Conservation (phyloP, 35 echinoderm and acorn worm species). For the Hemicentrotus pulcherrimus region DNA sequence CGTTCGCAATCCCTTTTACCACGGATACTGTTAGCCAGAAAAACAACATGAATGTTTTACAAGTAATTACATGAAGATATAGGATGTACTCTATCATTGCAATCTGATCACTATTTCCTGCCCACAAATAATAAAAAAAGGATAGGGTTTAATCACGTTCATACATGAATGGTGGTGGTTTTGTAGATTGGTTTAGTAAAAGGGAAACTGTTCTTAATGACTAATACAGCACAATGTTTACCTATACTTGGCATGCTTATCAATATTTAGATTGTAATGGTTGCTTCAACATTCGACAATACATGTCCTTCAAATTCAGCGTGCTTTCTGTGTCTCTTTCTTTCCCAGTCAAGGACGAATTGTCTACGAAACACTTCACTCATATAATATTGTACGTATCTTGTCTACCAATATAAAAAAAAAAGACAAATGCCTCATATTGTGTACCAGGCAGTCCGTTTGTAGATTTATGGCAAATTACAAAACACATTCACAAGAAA, state of each 20-base stretch:
- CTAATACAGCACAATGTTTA: background rate
- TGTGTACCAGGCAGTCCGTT: no score
- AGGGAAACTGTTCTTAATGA: background rate
- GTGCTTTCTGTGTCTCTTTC: background rate
- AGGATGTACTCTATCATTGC: background rate
- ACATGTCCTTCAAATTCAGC: background rate
- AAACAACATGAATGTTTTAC: background rate
- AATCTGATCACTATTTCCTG: background rate
- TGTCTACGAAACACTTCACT: no score
- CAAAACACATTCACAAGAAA: no score
- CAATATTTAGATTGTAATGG: conserved; percentile 19
- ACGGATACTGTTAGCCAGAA: background rate
- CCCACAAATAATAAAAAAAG: background rate
- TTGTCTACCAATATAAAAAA: no score
- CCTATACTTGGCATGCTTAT: background rate
- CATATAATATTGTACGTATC: no score
- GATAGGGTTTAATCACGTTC: background rate
- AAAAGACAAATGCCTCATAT: no score
- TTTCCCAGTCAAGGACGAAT: background rate
- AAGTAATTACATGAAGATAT: background rate
- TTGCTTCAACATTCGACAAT: background rate
- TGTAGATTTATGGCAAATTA: no score
- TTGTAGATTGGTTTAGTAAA: background rate
- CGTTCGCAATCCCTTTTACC: no score
- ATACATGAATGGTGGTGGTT: background rate